Conservation (phyloP, 2,797 vertebrate genomes). For the Falco novaeseelandiae region DNA sequence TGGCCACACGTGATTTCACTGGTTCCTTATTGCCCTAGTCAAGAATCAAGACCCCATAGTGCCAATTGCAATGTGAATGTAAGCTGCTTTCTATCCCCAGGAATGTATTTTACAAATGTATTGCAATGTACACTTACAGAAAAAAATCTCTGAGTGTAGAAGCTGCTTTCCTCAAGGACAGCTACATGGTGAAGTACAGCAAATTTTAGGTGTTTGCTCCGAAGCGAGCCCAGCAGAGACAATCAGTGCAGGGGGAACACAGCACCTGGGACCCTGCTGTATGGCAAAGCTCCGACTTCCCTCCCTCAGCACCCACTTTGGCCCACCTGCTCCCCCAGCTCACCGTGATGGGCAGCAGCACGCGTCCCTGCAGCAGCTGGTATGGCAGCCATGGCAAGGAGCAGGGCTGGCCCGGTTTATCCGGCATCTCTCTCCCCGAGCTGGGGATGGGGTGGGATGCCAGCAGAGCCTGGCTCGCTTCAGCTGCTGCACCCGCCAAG, state of each 20-base stretch:
- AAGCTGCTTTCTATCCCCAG: not conserved
- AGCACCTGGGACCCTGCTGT: rapidly evolving
- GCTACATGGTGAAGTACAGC: rapidly evolving
- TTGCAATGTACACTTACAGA: not conserved
- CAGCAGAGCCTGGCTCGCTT: not conserved
- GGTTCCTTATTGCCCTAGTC: not conserved
- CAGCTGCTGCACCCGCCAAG: not conserved
- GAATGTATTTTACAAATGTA: not conserved
- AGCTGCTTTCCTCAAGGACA: not conserved
- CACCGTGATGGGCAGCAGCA: rapidly evolving
- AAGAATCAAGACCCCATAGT: not conserved
- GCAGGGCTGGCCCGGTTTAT: not conserved
- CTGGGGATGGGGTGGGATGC: not conserved
- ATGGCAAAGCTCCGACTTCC: rapidly evolving
- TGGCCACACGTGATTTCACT: not conserved
- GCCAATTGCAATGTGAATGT: rapidly evolving
- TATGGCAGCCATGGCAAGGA: rapidly evolving
- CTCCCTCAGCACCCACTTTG: not conserved
- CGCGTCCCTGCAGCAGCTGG: rapidly evolving
- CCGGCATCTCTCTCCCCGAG: rapidly evolving
- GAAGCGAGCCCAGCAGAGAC: not conserved
- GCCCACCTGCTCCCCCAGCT: not conserved
- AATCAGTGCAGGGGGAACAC: rapidly evolving
- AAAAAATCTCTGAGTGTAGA: not conserved
- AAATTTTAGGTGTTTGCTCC: not conserved